phyloP scores from a whole-genome alignment of 2,888 invertebrate species.

The Drosophila maculinotata region DNA sequence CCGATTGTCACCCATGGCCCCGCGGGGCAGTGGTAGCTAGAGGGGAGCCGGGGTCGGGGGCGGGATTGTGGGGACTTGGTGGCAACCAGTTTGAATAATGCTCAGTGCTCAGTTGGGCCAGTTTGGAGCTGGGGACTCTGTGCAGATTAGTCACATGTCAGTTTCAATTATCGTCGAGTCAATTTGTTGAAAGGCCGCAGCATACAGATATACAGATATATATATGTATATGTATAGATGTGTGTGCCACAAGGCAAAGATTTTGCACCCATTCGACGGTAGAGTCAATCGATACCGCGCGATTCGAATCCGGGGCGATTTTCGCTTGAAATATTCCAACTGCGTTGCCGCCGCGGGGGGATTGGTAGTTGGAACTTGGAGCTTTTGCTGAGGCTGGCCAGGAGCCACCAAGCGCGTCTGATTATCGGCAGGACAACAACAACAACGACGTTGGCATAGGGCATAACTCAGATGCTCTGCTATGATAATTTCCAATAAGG shows the following conservation, averaged over 20 bases:
- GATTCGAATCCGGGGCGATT: conserved; percentile 66
- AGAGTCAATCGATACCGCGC: conserved; percentile 76
- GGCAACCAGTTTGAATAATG: conserved; percentile 66
- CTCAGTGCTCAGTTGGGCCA: conserved; percentile 49
- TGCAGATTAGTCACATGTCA: conserved; percentile 85
- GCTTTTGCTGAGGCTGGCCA: conserved; percentile 37
- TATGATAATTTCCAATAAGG: conserved; percentile 82
- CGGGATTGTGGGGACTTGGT: conserved; percentile 5
- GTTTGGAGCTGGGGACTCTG: conserved; percentile 47
- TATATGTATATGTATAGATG: background rate
- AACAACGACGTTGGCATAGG: conserved; percentile 61
- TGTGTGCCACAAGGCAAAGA: conserved; percentile 50
- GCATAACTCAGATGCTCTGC: conserved; percentile 82
- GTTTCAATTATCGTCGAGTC: conserved; percentile 84
- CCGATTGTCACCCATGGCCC: conserved; percentile 72
- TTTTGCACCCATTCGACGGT: conserved; percentile 35
- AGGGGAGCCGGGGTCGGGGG: background rate
- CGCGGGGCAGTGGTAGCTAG: background rate
- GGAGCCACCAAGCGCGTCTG: conserved; percentile 80
- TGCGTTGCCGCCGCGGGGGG: conserved; percentile 66
- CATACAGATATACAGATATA: conserved; percentile 18
- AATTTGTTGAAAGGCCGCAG: conserved; percentile 83
- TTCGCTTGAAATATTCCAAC: conserved; percentile 80
- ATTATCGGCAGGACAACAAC: conserved; percentile 80
- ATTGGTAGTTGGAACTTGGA: conserved; percentile 46